Evolutionary conservation across 2,113 vertebrate species (phyloP).

Genomic region (Sylvietta virens): DNA sequence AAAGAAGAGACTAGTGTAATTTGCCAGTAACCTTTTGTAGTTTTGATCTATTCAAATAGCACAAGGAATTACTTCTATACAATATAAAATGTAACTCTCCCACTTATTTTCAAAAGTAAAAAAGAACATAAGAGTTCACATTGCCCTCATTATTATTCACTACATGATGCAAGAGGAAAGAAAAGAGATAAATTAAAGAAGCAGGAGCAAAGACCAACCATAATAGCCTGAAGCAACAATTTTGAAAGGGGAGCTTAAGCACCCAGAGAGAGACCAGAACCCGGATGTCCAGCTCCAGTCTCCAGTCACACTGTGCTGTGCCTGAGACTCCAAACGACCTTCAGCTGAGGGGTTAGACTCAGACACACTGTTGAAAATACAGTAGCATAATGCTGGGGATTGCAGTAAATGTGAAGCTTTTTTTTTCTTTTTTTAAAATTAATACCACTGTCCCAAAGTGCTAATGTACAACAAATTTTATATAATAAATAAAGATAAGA

Average conservation of each 20-base stretch:
- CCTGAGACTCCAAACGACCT: not conserved
- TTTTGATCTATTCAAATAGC: not conserved
- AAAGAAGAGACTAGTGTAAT: not conserved
- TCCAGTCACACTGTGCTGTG: not conserved
- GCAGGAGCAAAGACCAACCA: not conserved
- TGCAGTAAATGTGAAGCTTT: not conserved
- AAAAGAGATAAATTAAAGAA: not conserved
- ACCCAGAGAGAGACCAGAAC: not conserved
- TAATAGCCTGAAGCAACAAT: conserved; percentile 14
- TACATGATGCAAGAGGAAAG: not conserved
- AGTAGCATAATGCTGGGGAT: not conserved
- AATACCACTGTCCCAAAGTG: not conserved
- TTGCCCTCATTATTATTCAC: conserved; percentile 11
- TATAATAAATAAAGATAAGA: not conserved
- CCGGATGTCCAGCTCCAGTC: not conserved
- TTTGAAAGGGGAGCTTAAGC: not conserved
- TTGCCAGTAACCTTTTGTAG: not conserved
- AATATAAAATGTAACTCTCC: not conserved
- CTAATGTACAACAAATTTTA: not conserved
- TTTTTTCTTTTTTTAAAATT: not conserved
- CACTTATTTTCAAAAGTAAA: not conserved
- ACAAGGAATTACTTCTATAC: not conserved
- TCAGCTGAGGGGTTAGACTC: not conserved
- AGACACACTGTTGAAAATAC: not conserved
- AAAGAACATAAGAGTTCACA: not conserved